Conservation (phyloP, 2,113 vertebrate genomes). For the Pituophis catenifer region DNA sequence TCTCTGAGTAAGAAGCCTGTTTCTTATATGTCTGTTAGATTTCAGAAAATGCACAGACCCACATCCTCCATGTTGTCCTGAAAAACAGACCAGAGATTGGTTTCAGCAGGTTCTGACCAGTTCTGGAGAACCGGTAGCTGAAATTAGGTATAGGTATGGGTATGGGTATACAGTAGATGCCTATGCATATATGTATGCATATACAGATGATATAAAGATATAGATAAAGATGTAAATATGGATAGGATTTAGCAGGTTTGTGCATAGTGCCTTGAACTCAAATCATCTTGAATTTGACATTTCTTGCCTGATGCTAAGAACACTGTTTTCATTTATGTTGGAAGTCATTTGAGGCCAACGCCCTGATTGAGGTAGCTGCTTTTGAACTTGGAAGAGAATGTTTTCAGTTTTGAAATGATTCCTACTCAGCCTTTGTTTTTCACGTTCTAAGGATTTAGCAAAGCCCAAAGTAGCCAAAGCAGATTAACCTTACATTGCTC, state of each 20-base stretch:
- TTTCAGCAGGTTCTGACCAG: no score
- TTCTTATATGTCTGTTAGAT: background rate
- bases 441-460: background rate
- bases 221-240: background rate
- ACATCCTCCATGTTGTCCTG: background rate
- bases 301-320: background rate
- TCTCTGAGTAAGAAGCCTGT: background rate
- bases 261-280: background rate
- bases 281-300: background rate
- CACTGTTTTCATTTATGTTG: background rate
- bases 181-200: no score
- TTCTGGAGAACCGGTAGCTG: no score
- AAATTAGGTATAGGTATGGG: background rate
- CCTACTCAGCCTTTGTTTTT: background rate
- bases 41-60: background rate
- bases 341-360: background rate
- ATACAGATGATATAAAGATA: background rate
- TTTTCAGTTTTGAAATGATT: background rate
- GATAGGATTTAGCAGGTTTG: background rate
- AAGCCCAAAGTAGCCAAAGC: background rate
- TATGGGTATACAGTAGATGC: background rate
- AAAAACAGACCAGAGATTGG: background rate
- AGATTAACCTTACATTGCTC: background rate
- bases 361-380: background rate
- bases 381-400: background rate